Conservation (phyloP, 2,888 invertebrate genomes). For the Idaea biselata region DNA sequence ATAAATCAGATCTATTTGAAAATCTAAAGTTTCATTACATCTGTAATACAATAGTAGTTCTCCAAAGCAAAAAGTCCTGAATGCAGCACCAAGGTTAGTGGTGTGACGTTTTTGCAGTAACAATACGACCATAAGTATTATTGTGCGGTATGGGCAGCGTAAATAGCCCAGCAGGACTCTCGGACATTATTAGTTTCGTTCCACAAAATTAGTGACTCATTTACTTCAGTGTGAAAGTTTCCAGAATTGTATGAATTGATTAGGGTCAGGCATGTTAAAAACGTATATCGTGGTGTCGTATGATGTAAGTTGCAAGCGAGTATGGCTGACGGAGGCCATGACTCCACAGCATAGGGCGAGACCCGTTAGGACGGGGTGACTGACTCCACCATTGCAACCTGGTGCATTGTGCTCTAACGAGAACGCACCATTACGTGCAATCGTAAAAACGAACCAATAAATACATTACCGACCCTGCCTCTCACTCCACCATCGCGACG, state of each 20-base stretch:
- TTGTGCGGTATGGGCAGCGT: constrained; percentile 30
- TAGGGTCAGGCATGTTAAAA: constrained; percentile 17
- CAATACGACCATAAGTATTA: constrained; percentile 30
- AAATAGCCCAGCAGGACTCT: constrained; percentile 53
- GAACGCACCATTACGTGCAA: constrained; percentile 73
- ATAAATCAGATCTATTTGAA: constrained; percentile 22
- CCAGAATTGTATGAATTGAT: constrained; percentile 25
- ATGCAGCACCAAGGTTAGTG: constrained; percentile 10
- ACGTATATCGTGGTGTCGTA: constrained; percentile 8
- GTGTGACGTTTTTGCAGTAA: constrained; percentile 17
- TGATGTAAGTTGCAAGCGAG: constrained; percentile 58
- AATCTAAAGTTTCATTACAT: background rate
- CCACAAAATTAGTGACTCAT: constrained; percentile 25
- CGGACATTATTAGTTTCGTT: constrained; percentile 41
- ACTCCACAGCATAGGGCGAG: constrained; percentile 75
- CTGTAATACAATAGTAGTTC: constrained; percentile 13
- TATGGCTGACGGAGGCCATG: constrained; percentile 65
- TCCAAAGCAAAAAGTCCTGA: constrained; percentile 7
- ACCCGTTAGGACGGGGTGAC: constrained; percentile 78
- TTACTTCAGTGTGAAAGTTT: constrained; percentile 26
- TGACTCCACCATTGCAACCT: constrained; percentile 76
- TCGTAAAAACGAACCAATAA: constrained; percentile 60
- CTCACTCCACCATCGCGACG: constrained; percentile 13
- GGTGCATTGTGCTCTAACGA: constrained; percentile 80
- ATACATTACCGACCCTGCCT: constrained; percentile 51